phyloP scores from a whole-genome alignment of 2,797 vertebrate species.

The Cygnus olor region DNA sequence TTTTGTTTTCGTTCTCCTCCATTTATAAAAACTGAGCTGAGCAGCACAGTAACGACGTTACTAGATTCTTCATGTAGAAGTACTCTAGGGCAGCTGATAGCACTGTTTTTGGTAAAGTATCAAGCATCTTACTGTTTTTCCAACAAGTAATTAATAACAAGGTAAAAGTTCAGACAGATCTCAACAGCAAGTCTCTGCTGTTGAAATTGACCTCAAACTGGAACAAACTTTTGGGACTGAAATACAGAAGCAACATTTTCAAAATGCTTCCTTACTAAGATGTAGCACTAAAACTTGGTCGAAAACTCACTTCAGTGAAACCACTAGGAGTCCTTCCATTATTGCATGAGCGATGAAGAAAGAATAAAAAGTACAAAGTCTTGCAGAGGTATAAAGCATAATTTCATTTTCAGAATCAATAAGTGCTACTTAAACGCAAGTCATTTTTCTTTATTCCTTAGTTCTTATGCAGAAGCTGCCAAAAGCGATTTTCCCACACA shows the following conservation, averaged over 20 bases:
- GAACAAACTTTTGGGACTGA: not conserved
- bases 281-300: not conserved
- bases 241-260: not conserved
- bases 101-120: not conserved
- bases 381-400: not conserved
- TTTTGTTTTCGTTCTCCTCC: not conserved
- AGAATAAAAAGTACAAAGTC: not conserved
- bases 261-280: not conserved
- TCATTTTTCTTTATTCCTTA: not conserved
- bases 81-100: not conserved
- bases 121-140: not conserved
- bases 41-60: not conserved
- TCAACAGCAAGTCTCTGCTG: not conserved
- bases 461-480: not conserved
- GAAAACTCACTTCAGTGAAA: not conserved
- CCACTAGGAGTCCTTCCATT: not conserved
- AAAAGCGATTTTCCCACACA: not conserved
- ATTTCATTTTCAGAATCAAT: not conserved
- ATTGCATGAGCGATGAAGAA: not conserved
- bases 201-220: not conserved
- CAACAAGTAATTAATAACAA: not conserved
- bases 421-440: not conserved
- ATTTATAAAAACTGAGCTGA: not conserved
- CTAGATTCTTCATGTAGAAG: not conserved
- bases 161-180: not conserved